Evolutionary conservation across 2,113 vertebrate species (phyloP), one percentile per base, ranked within the genome.

Genomic region (Brienomyrus longianalis): DNA sequence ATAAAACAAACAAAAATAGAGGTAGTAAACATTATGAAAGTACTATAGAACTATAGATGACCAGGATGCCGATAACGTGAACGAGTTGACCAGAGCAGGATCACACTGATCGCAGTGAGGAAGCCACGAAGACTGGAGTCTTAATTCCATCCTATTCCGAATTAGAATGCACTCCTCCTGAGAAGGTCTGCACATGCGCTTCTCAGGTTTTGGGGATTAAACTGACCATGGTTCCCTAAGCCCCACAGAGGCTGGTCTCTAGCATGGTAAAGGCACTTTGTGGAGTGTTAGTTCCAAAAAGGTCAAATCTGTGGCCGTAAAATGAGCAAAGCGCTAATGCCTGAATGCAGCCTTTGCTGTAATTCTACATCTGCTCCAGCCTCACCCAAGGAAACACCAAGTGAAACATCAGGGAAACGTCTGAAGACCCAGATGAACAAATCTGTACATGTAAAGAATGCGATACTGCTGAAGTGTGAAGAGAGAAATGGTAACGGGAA

Each of bases 1-100:
- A 99, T 96, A 99, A 99, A 96, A 98, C 96, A 98, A 98, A 94
- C 97, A 98, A 96, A 97, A 98, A 97, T n/a, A 95, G 93, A 94
- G 91, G 95, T 92, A 94, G 93, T 93, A 31, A 89, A 89, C 35
- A 89, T 83, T n/a, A 39, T 13, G 45, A 87, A 91, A 21, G 74
- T 31, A 56, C 54, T 56, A 56, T 56, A 56, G 54, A 89, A 88
- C 23, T 50, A 15, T n/a, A 52, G 70, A 54, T 85, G 50, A 88
- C 52, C 74, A 77, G 45, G 56, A 88, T 70, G 47, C 52, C 54
- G 95, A 97, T 45, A 52, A 86, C 11, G 80, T 85, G 6, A 74
- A 48, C 6, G 17, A 96, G 95, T 94, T 95, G 96, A 96, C 96
- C 94, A 70, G 93, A 94, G 95, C 91, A 91, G 90, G 8, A 80